Evolutionary conservation across 2,888 invertebrate species (phyloP).

Genomic region (Drosophila demipolita): DNA sequence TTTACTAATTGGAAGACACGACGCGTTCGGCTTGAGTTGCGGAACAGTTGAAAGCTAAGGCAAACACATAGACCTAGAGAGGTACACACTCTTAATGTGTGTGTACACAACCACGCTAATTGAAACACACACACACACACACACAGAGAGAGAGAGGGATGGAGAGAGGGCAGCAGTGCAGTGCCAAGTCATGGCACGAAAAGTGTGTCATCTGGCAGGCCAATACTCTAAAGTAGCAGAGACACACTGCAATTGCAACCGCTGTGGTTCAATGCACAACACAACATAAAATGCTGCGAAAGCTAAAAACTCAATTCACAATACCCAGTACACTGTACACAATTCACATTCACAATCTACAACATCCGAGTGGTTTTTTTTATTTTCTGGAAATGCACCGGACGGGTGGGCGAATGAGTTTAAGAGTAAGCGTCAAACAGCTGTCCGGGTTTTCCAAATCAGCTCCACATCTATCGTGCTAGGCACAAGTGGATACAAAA

Average conservation of each 20-base stretch:
- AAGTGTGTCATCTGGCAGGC: constrained; percentile 48
- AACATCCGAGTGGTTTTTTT: constrained; percentile 18
- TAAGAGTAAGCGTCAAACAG: constrained; percentile 46
- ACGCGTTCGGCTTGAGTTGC: constrained; percentile 1
- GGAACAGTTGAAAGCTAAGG: constrained; percentile 5
- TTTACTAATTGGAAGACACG: constrained; percentile 57
- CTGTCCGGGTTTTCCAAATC: constrained; percentile 61
- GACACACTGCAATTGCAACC: constrained; percentile 8
- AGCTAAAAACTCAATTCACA: constrained; percentile 1
- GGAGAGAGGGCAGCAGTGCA: not conserved
- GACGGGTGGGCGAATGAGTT: constrained; percentile 23
- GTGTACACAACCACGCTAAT: constrained; percentile 35
- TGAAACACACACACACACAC: constrained; percentile 12
- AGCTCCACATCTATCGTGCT: constrained; percentile 66
- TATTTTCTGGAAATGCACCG: constrained; percentile 33
- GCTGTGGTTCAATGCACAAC: constrained; percentile 40
- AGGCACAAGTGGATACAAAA: constrained; percentile 79
- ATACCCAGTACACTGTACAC: constrained; percentile 9
- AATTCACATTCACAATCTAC: constrained; percentile 19
- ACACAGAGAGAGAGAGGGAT: not conserved
- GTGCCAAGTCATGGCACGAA: constrained; percentile 18
- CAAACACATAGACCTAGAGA: constrained; percentile 8
- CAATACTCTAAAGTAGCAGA: constrained; percentile 11
- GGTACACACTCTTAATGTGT: constrained; percentile 13
- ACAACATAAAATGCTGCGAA: constrained; percentile 10